Evolutionary conservation across 1,140 invertebrate genomes (phyloP).

Genomic region (Oncopeltus fasciatus): DNA sequence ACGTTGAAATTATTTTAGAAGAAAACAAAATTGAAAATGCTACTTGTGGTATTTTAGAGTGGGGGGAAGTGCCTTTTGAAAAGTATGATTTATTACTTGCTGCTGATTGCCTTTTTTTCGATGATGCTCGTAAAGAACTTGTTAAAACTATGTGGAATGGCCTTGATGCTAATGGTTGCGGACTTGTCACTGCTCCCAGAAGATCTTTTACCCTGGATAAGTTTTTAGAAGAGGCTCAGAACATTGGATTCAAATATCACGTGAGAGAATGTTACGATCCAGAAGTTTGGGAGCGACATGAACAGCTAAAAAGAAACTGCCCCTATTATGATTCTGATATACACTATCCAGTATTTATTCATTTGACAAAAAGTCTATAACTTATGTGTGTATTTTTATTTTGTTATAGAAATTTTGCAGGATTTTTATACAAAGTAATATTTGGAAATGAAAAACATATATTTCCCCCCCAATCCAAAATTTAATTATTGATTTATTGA

Average conservation of each 20-base stretch:
- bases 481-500: no score
- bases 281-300: conserved; percentile 48
- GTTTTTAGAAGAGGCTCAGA: conserved; percentile 45
- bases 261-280: conserved; percentile 44
- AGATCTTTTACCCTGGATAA: conserved; percentile 54
- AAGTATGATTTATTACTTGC: conserved; percentile 56
- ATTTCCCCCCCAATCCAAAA: no score
- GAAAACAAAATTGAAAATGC: conserved; percentile 36
- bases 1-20: conserved; percentile 47
- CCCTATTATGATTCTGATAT: conserved; percentile 48
- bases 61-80: conserved; percentile 26
- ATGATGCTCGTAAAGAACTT: conserved; percentile 54
- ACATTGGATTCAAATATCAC: conserved; percentile 40
- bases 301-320: conserved; percentile 39
- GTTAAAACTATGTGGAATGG: conserved; percentile 51
- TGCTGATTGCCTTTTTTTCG: conserved; percentile 73
- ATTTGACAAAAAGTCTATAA: conserved; percentile 27
- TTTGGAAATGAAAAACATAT: no score
- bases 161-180: conserved; percentile 47
- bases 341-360: conserved; percentile 49
- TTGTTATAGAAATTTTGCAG: no score
- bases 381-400: no score
- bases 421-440: no score
- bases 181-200: conserved; percentile 59
- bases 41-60: conserved; percentile 33